phyloP scores from a whole-genome alignment of 2,797 vertebrate genomes.

The Coendou prehensilis region DNA sequence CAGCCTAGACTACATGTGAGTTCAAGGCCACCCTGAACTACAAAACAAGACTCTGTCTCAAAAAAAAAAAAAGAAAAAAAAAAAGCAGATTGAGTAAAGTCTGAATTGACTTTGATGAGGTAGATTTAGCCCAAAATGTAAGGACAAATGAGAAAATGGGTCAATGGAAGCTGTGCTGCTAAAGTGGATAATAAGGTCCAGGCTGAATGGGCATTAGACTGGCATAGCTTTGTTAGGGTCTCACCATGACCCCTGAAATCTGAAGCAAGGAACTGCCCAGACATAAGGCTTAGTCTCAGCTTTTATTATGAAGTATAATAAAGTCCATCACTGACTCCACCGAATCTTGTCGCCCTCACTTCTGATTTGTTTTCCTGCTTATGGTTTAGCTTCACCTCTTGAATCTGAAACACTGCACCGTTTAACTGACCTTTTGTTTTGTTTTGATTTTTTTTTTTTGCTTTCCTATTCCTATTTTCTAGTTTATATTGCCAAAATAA shows the following conservation, averaged over 20 bases:
- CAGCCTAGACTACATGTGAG: not conserved
- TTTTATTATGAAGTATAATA: not conserved
- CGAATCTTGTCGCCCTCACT: not conserved
- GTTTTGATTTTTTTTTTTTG: not conserved
- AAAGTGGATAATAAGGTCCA: not conserved
- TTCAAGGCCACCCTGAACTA: not conserved
- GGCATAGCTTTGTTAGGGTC: not conserved
- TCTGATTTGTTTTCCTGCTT: conserved; percentile 24
- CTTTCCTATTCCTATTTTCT: not conserved
- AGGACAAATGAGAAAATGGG: too few relatives aligned
- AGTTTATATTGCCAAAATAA: not conserved
- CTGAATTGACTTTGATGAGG: not conserved
- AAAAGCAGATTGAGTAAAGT: not conserved
- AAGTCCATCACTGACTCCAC: too few relatives aligned
- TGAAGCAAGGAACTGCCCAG: not conserved
- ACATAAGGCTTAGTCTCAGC: not conserved
- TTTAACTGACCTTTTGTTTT: not conserved
- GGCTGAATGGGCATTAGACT: not conserved
- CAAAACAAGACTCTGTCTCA: not conserved
- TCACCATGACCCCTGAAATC: not conserved
- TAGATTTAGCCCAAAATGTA: not conserved
- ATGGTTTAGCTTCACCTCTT: not conserved
- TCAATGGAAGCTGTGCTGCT: not conserved
- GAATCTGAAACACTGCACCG: not conserved
- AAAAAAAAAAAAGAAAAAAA: not conserved